These are phyloP conservation scores for Menura novaehollandiae DNA, from an alignment of 2,113 vertebrate genomes.

Conservation along the genomic window DNA sequence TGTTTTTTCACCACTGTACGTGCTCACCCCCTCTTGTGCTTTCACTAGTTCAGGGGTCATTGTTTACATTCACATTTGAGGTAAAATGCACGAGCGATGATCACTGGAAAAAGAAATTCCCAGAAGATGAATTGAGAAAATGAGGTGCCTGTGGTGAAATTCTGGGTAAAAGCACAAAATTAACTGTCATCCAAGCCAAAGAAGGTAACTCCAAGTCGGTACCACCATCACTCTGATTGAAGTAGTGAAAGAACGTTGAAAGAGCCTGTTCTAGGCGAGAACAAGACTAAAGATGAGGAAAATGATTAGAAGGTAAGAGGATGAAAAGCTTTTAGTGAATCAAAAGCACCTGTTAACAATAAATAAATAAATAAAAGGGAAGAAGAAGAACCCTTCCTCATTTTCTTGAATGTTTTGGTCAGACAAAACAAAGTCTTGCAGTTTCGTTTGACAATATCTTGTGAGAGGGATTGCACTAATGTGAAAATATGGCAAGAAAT, in stretches of 20 bases:
- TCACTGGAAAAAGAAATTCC: not conserved
- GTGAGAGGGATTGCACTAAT: not conserved
- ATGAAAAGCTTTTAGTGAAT: slow-evolving; percentile 67
- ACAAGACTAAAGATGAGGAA: slow-evolving; percentile 25
- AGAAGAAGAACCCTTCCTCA: not conserved
- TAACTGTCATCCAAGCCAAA: slow-evolving; percentile 47
- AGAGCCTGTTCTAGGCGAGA: slow-evolving; percentile 51
- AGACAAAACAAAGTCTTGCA: slow-evolving; percentile 4
- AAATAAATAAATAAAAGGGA: slow-evolving; percentile 44
- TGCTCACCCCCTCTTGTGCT: not conserved
- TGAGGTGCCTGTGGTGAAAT: slow-evolving; percentile 49
- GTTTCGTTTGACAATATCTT: not conserved
- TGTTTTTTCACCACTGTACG: not conserved
- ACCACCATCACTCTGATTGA: slow-evolving; percentile 70
- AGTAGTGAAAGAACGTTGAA: slow-evolving; percentile 56
- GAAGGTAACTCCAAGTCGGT: slow-evolving; percentile 33
- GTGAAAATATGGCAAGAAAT: not conserved
- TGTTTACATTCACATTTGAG: slow-evolving; percentile 49
- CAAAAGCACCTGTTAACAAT: slow-evolving; percentile 58
- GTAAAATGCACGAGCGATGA: slow-evolving; percentile 18
- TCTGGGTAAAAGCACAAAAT: slow-evolving; percentile 71
- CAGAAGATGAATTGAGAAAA: slow-evolving; percentile 13
- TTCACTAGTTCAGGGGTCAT: not conserved
- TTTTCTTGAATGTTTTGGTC: slow-evolving; percentile 18
- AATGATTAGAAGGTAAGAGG: slow-evolving; percentile 15